These are phyloP conservation scores for Crossaster papposus DNA, from an alignment of 53 echinoderm and acorn worm species.

Conservation along the genomic window DNA sequence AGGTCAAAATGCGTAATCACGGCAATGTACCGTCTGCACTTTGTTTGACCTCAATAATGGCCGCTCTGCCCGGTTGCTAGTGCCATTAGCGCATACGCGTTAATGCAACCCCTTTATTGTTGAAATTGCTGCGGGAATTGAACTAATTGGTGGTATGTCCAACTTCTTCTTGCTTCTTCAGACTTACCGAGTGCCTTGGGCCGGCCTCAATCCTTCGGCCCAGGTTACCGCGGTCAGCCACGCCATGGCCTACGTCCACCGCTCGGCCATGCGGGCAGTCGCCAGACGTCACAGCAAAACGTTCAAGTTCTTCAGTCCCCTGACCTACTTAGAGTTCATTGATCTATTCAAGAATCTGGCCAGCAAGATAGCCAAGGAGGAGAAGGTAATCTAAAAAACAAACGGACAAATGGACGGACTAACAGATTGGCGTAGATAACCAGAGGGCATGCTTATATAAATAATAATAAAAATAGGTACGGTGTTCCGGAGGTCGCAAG, in stretches of 20 bases:
- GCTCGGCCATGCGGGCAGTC: slow-evolving; percentile 65
- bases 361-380: slow-evolving; percentile 86
- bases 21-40: too few species aligned
- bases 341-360: slow-evolving; percentile 95
- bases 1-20: too few species aligned
- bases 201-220: slow-evolving; percentile 37
- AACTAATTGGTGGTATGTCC: not conserved
- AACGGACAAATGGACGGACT: not conserved
- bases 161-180: not conserved
- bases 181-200: slow-evolving; percentile 78
- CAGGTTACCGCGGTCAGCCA: slow-evolving; percentile 74
- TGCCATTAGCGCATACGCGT: too few species aligned
- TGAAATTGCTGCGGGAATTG: not conserved
- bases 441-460: not conserved
- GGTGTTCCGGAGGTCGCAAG: too few species aligned
- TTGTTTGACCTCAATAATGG: too few species aligned
- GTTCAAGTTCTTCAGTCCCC: slow-evolving; percentile 87
- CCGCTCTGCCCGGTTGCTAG: too few species aligned
- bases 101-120: too few species aligned
- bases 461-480: not conserved
- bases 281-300: slow-evolving; percentile 63
- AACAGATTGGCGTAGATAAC: not conserved
- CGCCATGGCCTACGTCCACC: slow-evolving; percentile 95
- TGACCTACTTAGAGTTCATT: slow-evolving; percentile 92
- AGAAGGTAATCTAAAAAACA: slow-evolving; percentile 66